A percentile compares a stretch with the other conserved stretches of the same genome.
Conservation (phyloP, 1,140 invertebrate species). For the Calephelis virginiensis region DNA sequence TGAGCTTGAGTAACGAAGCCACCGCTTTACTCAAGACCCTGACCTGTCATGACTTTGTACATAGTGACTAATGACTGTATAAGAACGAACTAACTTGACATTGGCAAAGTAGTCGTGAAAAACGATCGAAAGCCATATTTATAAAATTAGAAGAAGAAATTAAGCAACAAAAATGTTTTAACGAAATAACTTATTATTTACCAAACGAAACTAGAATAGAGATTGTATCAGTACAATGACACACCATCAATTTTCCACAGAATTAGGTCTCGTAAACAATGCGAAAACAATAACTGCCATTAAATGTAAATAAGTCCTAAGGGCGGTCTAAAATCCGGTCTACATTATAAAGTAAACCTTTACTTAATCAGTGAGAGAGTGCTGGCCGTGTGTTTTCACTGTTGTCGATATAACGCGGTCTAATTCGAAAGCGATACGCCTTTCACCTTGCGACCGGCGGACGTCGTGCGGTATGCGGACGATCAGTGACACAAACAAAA, state of each 20-base stretch:
- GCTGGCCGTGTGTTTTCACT: slow-evolving; percentile 31
- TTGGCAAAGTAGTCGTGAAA: too few relatives aligned
- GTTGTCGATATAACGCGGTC: slow-evolving; percentile 34
- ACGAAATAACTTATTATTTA: too few relatives aligned
- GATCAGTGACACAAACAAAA: slow-evolving; percentile 23
- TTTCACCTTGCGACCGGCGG: slow-evolving; percentile 27
- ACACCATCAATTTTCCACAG: not conserved
- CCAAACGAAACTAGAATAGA: not conserved
- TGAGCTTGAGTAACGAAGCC: too few relatives aligned
- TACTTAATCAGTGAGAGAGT: slow-evolving; percentile 15
- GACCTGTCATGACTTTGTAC: too few relatives aligned
- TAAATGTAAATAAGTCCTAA: slow-evolving; percentile 10
- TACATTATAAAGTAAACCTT: slow-evolving; percentile 13
- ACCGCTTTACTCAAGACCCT: too few relatives aligned
- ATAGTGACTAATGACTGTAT: too few relatives aligned
- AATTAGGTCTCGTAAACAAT: not conserved
- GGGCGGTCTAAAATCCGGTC: slow-evolving; percentile 12
- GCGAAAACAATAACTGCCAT: slow-evolving; percentile 9
- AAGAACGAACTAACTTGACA: too few relatives aligned
- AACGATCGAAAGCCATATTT: too few relatives aligned
- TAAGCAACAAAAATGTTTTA: too few relatives aligned
- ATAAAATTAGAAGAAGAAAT: too few relatives aligned
- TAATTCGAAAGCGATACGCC: slow-evolving; percentile 15
- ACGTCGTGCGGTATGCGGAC: slow-evolving; percentile 29
- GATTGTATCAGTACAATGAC: not conserved